Conservation (phyloP, 2,113 vertebrate species). For the Prochilodus magdalenae region DNA sequence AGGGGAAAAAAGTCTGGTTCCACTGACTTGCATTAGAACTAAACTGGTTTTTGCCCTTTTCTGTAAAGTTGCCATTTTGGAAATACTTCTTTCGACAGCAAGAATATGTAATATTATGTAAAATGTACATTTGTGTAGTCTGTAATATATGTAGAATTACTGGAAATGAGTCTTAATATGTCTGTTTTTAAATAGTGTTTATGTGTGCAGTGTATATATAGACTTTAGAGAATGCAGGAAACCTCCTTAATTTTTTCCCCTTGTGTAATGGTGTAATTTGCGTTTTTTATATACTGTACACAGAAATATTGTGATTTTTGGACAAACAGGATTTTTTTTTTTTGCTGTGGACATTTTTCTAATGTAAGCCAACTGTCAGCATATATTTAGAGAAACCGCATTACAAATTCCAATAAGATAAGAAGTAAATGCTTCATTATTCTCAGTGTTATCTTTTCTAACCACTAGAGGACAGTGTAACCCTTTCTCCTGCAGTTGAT, state of each 20-base stretch:
- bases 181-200: too few species aligned
- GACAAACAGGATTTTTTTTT: neutral
- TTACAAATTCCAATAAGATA: neutral
- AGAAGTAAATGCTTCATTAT: neutral
- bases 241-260: neutral
- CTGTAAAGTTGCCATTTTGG: too few species aligned
- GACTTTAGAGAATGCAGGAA: too few species aligned
- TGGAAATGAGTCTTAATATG: too few species aligned
- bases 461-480: slow-evolving; percentile 76
- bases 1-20: too few species aligned
- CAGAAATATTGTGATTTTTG: neutral
- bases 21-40: too few species aligned
- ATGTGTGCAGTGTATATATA: too few species aligned
- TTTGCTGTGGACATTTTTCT: neutral
- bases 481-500: slow-evolving; percentile 58
- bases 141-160: too few species aligned
- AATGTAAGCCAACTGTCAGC: neutral
- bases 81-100: too few species aligned
- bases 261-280: neutral
- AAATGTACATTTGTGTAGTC: too few species aligned
- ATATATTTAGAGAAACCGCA: neutral
- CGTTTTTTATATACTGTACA: neutral
- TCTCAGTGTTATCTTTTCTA: neutral
- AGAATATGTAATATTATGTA: too few species aligned
- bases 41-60: too few species aligned